A percentile compares a stretch with the other conserved stretches of the same genome.
Evolutionary conservation across 2,888 invertebrate species (phyloP).

Genomic region (Podabrus alpinus): DNA sequence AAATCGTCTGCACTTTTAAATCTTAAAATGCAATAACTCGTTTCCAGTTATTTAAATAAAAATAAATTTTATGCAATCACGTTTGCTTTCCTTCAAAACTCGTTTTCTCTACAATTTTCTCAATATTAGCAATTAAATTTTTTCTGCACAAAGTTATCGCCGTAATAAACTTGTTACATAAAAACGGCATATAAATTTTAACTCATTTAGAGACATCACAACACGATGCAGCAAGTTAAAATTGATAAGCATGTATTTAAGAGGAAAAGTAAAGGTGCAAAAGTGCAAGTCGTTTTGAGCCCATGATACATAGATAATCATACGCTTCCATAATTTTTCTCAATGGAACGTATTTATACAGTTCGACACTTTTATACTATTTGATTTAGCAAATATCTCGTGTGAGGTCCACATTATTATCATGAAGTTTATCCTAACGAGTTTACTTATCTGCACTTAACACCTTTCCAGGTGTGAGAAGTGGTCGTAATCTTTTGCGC

Average conservation of each 20-base stretch:
- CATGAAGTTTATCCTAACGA: conserved; percentile 15
- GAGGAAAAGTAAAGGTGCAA: neutral
- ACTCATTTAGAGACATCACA: neutral
- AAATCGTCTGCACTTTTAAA: neutral
- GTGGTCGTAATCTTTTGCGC: conserved; percentile 28
- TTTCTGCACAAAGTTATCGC: neutral
- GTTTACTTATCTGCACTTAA: conserved; percentile 26
- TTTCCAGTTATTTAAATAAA: neutral
- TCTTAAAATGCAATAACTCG: neutral
- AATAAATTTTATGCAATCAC: neutral
- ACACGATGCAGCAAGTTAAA: neutral
- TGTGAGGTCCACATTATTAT: conserved; percentile 19
- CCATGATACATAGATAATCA: neutral
- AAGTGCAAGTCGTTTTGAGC: neutral
- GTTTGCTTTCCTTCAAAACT: neutral
- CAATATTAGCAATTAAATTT: neutral
- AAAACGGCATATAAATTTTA: neutral
- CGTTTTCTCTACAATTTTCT: neutral
- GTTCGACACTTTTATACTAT: conserved; percentile 12
- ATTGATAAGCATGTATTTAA: neutral
- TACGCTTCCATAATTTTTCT: neutral
- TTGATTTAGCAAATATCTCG: conserved; percentile 11
- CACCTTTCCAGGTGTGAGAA: conserved; percentile 33
- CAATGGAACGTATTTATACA: neutral
- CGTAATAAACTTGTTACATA: neutral